Base-by-base conservation (phyloP, 2,888 invertebrate genomes). In the Athalia cordata region DNA sequence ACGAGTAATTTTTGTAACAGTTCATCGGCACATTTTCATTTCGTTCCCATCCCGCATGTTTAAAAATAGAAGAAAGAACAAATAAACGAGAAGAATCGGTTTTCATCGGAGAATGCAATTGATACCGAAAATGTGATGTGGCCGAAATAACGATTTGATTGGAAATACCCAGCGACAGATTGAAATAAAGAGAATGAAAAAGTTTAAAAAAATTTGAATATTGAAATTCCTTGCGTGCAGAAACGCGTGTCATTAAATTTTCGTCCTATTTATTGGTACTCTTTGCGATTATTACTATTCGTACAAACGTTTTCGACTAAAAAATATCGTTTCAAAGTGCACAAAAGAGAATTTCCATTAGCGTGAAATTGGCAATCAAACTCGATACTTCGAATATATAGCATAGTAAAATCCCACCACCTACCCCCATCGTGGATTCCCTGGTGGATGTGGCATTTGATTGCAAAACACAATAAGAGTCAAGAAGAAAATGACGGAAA, bases 301-400 rank as follows among this genome's bases (percentile, higher is more conserved):
- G 55, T 52, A 66, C 8, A 15, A 50, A 68, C 68, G 55, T 68
- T 15, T 29, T 29, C 55, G 52, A 68, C 67, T 47, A 50, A 67
- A 67, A 67, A 43, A 68, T 68, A 52, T 68, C 15, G 3, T 43
- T 68, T 52, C 68, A 55, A 55, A 68, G 68, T 50, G 29, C 29
- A 29, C 29, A 29, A 29, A 29, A 29, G 29, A 29, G 68, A 68
- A 68, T 68, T 52, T 50, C 9, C n/a, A 15, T n/a, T 11, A 68
- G 68, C 70, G 57, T 57, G 15, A 72, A 59, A 72, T 72, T 72
- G 72, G 47, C 72, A 59, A 72, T 72, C 72, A 59, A 72, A 72
- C 45, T 70, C 43, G 67, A 15, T 67, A 9, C 7, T 50, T 50
- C n/a, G 65, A 5, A 47, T n/a, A 13, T n/a, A 65, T 65, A 47